Base-by-base conservation (phyloP, 2,113 vertebrate species). In the Eclectus roratus region DNA sequence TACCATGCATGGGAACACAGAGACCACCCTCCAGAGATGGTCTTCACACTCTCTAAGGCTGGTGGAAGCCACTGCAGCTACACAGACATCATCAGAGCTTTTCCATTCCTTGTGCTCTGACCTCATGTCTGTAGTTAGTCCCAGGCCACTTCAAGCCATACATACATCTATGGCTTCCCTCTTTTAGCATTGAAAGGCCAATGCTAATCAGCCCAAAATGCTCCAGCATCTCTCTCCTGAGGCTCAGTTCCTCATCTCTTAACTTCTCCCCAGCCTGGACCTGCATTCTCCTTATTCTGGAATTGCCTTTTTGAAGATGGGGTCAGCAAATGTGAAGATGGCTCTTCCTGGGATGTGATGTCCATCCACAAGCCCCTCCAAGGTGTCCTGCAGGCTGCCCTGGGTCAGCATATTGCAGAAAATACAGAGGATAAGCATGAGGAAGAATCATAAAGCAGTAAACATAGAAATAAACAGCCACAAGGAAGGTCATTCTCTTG, bases 101-200 rank as follows among this genome's bases (percentile, higher is more conserved):
- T 70, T 27, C 52, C 44, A 10, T 17, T 78, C 39, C 23, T 28
- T 64, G 49, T 13, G 39, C 12, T 23, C 55, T 64, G 41, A 52
- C 78, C 33, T 72, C 21, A 3, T 6, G 17, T 10, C 69, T 61
- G 23, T 37, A 52, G 46, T 14, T 73, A 47, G 24, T 43, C 74
- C 37, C 6, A 17, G 50, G 28, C n/a, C 55, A 44, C 23, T 49
- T 73, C 6, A 73, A 85, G 17, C 9, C 61, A 24, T 6, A 7
- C 1, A 0, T 18, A 7, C 0, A 2, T 16, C n/a, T 46, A 1
- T n/a, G 39, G n/a, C 35, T 79, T 50, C 39, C 6, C 17, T 61
- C 16, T 79, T 70, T 13, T 56, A 56, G 20, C 55, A 56, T n/a
- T 7, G 20, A 56, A 9, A 56, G 55, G 55, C 21, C 24, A 44